Conservation (phyloP, 2,888 invertebrate genomes). For the Standfussiana lucernea region DNA sequence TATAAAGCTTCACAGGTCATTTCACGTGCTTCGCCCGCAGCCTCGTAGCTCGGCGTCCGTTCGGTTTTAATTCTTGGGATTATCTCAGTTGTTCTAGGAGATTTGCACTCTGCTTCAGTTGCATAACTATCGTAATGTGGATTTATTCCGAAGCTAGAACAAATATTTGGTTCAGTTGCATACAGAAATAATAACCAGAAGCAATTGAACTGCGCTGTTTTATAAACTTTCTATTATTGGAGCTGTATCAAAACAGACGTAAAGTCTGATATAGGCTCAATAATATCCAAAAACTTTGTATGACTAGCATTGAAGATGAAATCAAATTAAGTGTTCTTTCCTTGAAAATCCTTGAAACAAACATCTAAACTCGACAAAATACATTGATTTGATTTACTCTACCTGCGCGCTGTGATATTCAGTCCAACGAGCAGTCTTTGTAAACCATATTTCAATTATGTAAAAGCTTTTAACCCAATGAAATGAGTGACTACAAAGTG, state of each 20-base stretch:
- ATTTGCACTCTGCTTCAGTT: slow-evolving; percentile 47
- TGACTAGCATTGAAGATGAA: background rate
- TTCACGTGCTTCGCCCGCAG: background rate
- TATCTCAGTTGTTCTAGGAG: slow-evolving; percentile 58
- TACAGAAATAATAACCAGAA: slow-evolving; percentile 26
- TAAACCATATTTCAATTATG: slow-evolving; percentile 65
- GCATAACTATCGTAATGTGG: slow-evolving; percentile 42
- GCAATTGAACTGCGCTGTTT: background rate
- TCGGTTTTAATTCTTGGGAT: slow-evolving; percentile 60
- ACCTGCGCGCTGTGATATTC: slow-evolving; percentile 37
- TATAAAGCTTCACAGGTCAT: background rate
- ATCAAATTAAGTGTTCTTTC: background rate
- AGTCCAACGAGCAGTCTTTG: slow-evolving; percentile 46
- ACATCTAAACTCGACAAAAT: slow-evolving; percentile 6
- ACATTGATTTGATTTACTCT: slow-evolving; percentile 43
- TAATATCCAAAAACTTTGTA: background rate
- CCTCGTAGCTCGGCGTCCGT: slow-evolving; percentile 14
- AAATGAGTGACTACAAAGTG: slow-evolving; percentile 67
- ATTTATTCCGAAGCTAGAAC: slow-evolving; percentile 30
- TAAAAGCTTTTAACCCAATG: slow-evolving; percentile 66
- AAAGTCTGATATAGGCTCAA: background rate
- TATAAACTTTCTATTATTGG: slow-evolving; percentile 1
- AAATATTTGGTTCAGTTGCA: slow-evolving; percentile 39
- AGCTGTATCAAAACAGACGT: background rate
- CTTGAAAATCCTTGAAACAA: slow-evolving; percentile 4